These are phyloP conservation scores for Pemphigus obesinymphae DNA, from an alignment of 1,140 invertebrate genomes.

Conservation along the genomic window DNA sequence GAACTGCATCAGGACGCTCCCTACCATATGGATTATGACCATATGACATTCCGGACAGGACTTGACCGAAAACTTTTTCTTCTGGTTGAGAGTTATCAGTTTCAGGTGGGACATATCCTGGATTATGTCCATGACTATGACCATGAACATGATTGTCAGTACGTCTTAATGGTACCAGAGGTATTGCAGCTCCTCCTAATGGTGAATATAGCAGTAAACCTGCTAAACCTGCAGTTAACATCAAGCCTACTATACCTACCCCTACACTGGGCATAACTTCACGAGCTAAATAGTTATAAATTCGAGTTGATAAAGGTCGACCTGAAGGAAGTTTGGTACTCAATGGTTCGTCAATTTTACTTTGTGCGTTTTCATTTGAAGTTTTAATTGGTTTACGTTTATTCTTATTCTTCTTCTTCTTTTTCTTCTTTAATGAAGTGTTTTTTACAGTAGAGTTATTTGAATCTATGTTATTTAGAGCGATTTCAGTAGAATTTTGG, in stretches of 20 bases:
- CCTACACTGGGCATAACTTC: constrained; percentile 75
- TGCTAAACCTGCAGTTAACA: constrained; percentile 65
- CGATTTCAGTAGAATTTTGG: constrained; percentile 42
- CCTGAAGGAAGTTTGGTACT: constrained; percentile 47
- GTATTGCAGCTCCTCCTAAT: constrained; percentile 55
- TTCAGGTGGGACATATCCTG: constrained; percentile 33
- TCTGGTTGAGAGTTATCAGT: constrained; percentile 58
- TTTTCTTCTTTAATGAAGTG: constrained; percentile 45
- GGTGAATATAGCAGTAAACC: constrained; percentile 71
- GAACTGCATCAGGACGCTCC: constrained; percentile 40
- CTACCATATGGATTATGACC: constrained; percentile 44
- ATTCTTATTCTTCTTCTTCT: constrained; percentile 58
- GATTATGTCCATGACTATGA: neutral
- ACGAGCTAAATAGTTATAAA: constrained; percentile 71
- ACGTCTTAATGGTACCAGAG: constrained; percentile 51
- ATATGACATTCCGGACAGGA: constrained; percentile 57
- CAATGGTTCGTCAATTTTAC: constrained; percentile 52
- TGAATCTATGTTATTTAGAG: constrained; percentile 29
- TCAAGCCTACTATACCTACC: constrained; percentile 66
- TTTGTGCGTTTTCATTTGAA: constrained; percentile 47
- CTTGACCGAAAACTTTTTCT: constrained; percentile 68
- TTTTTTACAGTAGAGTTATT: constrained; percentile 40
- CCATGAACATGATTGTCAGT: constrained; percentile 46
- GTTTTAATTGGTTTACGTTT: constrained; percentile 54
- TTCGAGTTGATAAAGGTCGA: constrained; percentile 61